Evolutionary conservation across 2,113 vertebrate species (phyloP), one percentile per base, ranked within the genome.

Genomic region (Barbus barbus): DNA sequence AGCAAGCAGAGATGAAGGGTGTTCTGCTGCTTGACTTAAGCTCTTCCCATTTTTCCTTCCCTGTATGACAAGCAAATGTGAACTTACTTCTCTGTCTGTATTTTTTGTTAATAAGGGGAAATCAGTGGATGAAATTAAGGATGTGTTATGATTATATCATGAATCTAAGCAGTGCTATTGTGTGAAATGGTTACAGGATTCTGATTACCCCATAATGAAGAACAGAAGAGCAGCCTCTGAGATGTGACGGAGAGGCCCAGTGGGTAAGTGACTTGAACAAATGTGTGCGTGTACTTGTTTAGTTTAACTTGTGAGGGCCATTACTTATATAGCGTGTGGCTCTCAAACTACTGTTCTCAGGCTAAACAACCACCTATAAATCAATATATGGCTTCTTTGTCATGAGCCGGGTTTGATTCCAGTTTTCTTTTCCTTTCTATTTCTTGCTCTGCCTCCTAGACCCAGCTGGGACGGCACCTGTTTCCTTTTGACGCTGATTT

Each of bases 111-210:
- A 31, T 28, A 31, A 33, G 46, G 73, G 16, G 51, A 56, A 11
- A 56, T 56, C 9, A n/a, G 28, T 13, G 8, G 48, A 56, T 5
- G 2, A 56, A 56, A 36, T 9, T 67, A 33, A 33, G 26, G 0
- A 53, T 22, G 48, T 53, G 26, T 26, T 46, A n/a, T 73, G 44
- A 24, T 41, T 72, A 44, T 41, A 31, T 63, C 13, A 22, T 20
- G 6, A 26, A 26, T 46, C 44, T 48, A 18, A 48, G 72, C 41
- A 74, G 48, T 56, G 46, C 18, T 22, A 33, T 56, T 56, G 16
- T 56, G 20, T 53, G 26, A 61, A 77, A 78, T 44, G 77, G n/a
- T 61, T 61, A 41, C 33, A 61, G 77, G 77, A 60, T 26, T 24
- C 56, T 61, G 31, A 77, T 58, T 56, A 31, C 5, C 38, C 69